Base-by-base conservation (phyloP, 1,140 invertebrate species). In the Belonocnema kinseyi region DNA sequence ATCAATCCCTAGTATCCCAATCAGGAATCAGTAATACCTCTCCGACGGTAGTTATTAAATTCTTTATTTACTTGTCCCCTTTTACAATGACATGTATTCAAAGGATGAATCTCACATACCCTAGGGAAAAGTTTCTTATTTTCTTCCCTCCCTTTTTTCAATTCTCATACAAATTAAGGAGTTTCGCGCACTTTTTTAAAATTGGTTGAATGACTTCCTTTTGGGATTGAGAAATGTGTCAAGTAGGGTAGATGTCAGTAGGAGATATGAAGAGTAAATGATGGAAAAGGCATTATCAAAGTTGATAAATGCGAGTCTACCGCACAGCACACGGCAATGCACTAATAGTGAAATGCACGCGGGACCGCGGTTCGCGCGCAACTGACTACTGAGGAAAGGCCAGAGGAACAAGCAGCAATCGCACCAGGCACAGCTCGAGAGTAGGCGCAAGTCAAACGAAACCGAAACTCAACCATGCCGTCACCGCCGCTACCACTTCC, bases 351-450 rank as follows among this genome's bases (percentile, higher is more conserved):
- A 80, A 82, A 85, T 88, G 77, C 82, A 86, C 87, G 77, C 88
- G 80, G 81, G 81, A 85, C 85, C 83, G 85, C 85, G 85, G 88
- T 84, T 88, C 82, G 86, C 87, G 87, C 86, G 87, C 88, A 85
- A 90, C 88, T 90, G 51, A 73, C 88, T 84, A 90, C 88, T 90
- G 51, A 73, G 21, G 71, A 61, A 61, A 61, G 58, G 58, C 46
- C 54, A 13, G 54, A 56, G 17, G 17, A 56, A 56, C 61, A 66
- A 40, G 40, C 40, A 46, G 40, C 50, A n/a, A 40, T 50, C 46
- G 50, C 72, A 53, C 21, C 72, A 19, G 50, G 17, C 51, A 50
- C 12, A 73, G 17, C 51, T 73, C 12, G 50, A 72, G 80, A 85
- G 84, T 80, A 82, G 77, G 84, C 84, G 84, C 77, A 81, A 80